These are phyloP conservation scores for Salmo trutta DNA, from an alignment of 2,797 vertebrate species.

Conservation along the genomic window DNA sequence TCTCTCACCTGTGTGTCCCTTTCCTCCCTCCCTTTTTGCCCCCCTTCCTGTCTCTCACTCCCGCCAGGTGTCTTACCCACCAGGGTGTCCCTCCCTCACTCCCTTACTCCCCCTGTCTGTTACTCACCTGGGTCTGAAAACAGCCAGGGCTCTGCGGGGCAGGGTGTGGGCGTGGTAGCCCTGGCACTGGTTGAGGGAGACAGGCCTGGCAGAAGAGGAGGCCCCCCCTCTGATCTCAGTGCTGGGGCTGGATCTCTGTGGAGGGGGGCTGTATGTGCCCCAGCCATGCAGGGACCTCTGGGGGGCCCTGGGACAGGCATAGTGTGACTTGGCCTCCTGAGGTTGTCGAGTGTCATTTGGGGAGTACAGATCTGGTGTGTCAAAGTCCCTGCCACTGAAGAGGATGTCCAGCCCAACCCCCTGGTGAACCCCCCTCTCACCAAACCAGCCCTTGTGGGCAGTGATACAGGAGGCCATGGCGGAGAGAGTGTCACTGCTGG, in stretches of 20 bases:
- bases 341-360: not conserved
- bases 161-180: constrained; percentile 32
- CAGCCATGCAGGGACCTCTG: constrained; percentile 5
- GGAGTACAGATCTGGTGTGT: not conserved
- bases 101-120: not conserved
- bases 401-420: not conserved
- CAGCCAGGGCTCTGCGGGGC: constrained; percentile 29
- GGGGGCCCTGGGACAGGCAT: not conserved
- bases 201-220: not conserved
- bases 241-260: not conserved
- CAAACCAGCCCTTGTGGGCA: not conserved
- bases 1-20: not conserved
- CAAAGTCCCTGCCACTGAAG: not conserved
- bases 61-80: constrained; percentile 26
- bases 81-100: constrained; percentile 22
- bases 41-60: not conserved
- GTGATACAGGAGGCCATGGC: not conserved
- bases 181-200: constrained; percentile 3
- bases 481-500: not conserved
- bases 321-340: not conserved
- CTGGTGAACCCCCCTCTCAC: not conserved
- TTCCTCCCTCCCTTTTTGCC: not conserved
- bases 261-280: constrained; percentile 12
- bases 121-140: constrained; percentile 45
- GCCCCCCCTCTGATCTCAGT: no score